Conservation (phyloP, 2,797 vertebrate species). For the Jordanella pulchra region DNA sequence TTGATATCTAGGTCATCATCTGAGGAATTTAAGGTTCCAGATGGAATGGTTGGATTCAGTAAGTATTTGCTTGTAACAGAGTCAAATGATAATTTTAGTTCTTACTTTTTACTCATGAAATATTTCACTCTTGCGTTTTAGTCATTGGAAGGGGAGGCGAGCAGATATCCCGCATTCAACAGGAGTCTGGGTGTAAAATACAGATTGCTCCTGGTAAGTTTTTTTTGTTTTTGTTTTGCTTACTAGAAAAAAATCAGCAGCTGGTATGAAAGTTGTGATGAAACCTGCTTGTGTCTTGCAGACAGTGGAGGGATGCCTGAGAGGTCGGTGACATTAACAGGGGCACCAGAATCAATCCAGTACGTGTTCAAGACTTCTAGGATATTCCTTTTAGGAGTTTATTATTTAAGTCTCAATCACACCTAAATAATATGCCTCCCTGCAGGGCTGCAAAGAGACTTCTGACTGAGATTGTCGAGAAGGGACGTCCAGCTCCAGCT, state of each 20-base stretch:
- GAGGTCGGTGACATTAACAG: slow-evolving; percentile 94
- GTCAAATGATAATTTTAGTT: rapidly evolving
- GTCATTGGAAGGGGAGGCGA: slow-evolving; percentile 99
- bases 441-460: slow-evolving; percentile 91
- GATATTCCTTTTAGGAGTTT: too few species aligned
- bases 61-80: slow-evolving; percentile 76
- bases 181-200: slow-evolving; percentile 99
- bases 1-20: slow-evolving; percentile 85
- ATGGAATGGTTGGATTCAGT: slow-evolving; percentile 99
- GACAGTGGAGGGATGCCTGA: slow-evolving; percentile 98
- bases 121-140: slow-evolving; percentile 44
- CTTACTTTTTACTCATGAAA: neutral
- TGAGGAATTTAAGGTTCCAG: slow-evolving; percentile 98
- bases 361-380: slow-evolving; percentile 81
- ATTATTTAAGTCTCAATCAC: too few species aligned
- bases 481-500: slow-evolving; percentile 92
- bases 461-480: slow-evolving; percentile 95
- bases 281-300: slow-evolving; percentile 58
- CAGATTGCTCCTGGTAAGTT: slow-evolving; percentile 94
- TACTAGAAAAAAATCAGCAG: neutral
- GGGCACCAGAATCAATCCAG: slow-evolving; percentile 93
- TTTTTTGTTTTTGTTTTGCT: neutral
- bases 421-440: neutral
- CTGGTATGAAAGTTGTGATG: neutral
- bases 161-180: slow-evolving; percentile 97